A percentile compares a stretch with the other conserved stretches of the same genome.
Evolutionary conservation across 1,140 invertebrate species (phyloP).

Genomic region (Cydia strobilella): DNA sequence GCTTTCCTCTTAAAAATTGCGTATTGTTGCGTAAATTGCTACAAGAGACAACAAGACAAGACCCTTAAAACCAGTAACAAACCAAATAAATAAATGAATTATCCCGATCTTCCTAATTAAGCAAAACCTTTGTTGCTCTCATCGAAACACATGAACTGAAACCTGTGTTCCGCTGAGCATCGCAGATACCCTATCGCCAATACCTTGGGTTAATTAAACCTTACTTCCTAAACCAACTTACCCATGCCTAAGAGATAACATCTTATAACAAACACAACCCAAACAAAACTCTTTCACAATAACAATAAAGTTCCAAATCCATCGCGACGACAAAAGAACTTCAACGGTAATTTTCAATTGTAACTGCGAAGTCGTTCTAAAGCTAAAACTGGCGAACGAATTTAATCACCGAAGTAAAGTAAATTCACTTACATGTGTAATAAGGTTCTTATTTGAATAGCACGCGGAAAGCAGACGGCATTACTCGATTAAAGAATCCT

Average conservation of each 20-base stretch:
- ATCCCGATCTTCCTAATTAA: slow-evolving; percentile 17
- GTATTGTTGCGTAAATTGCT: no score
- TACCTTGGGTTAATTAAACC: slow-evolving; percentile 13
- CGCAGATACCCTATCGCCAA: neutral
- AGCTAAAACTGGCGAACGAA: neutral
- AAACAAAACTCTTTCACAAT: neutral
- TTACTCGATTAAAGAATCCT: slow-evolving; percentile 30
- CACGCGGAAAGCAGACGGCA: slow-evolving; percentile 12
- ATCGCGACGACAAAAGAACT: neutral
- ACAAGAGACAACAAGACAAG: neutral
- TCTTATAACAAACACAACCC: neutral
- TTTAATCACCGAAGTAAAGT: neutral
- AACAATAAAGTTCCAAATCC: neutral
- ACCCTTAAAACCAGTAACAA: slow-evolving; percentile 12
- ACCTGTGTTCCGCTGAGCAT: slow-evolving; percentile 11
- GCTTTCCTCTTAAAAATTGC: neutral
- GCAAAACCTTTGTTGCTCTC: neutral
- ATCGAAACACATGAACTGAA: slow-evolving; percentile 7
- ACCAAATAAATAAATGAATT: neutral
- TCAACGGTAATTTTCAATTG: slow-evolving; percentile 29
- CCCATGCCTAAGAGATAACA: slow-evolving; percentile 1
- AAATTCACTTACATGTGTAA: neutral
- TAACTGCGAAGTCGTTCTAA: slow-evolving; percentile 8
- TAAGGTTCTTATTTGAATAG: slow-evolving; percentile 22
- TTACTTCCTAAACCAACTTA: slow-evolving; percentile 6